phyloP scores from a whole-genome alignment of 2,113 vertebrate genomes.

The Hirundichthys speculiger region DNA sequence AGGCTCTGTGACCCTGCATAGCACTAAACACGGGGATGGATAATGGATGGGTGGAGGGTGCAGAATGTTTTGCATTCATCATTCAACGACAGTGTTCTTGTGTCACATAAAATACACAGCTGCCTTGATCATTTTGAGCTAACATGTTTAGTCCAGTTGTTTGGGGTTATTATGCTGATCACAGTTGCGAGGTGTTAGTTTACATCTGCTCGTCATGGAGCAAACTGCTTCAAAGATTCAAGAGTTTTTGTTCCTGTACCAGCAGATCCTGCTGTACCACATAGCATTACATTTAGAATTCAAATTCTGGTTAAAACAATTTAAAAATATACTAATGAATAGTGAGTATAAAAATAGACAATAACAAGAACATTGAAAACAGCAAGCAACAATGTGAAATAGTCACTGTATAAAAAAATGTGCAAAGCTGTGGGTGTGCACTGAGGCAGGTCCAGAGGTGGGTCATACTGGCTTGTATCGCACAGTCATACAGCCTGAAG shows the following conservation, averaged over 20 bases:
- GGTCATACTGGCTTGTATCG: no score
- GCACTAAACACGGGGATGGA: no score
- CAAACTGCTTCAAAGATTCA: no score
- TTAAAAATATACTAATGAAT: not conserved
- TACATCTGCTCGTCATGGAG: no score
- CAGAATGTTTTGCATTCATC: constrained; percentile 19
- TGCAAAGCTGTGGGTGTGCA: no score
- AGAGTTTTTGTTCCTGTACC: no score
- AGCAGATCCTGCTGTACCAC: no score
- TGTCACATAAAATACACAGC: constrained; percentile 4
- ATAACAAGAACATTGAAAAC: not conserved
- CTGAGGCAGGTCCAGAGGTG: no score
- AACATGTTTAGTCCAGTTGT: constrained; percentile 7
- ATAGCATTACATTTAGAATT: no score
- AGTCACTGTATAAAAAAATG: not conserved
- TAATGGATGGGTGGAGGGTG: no score
- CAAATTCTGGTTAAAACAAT: not conserved
- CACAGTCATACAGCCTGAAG: no score
- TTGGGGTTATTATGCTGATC: not conserved
- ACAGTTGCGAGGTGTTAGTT: not conserved
- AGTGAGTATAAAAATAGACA: not conserved
- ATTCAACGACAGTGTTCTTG: constrained; percentile 1
- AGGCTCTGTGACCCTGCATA: no score
- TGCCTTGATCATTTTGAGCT: constrained; percentile 9
- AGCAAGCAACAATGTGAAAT: not conserved